Base-by-base conservation (phyloP, 1,140 invertebrate species). In the Nephotettix cincticeps region DNA sequence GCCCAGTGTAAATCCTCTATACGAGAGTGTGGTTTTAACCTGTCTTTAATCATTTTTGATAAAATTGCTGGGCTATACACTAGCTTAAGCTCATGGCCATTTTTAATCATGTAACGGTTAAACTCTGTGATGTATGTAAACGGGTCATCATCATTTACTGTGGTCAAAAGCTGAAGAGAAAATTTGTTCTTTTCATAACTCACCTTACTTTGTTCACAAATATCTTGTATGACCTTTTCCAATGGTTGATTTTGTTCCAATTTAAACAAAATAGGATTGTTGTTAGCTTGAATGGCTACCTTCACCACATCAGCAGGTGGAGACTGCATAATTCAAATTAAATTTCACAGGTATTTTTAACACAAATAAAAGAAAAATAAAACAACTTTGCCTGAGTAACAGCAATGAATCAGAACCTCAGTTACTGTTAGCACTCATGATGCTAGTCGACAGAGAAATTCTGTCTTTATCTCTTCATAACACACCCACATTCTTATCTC, bases 41-140 rank as follows among this genome's bases (percentile, higher is more conserved):
- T 61, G 2, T 61, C 56, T 27, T 9, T 4, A n/a, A 61, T 61
- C 56, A 61, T 61, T 61, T 61, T 61, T 27, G 56, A 2, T 3
- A 61, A 23, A 25, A 61, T 6, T 29, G 56, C 2, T 27, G 56
- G 21, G 23, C 56, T 61, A 29, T 61, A 61, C 3, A 61, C 56
- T 23, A 61, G n/a, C 25, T 23, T 61, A 11, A 61, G 27, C 23
- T 61, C 56, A 27, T 28, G 21, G 2, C 56, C 56, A n/a, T 61
- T 61, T 27, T 61, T 61, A 9, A 61, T 29, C 21, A 61, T 61
- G 56, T 61, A 61, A 9, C 56, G 56, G n/a, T 61, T 61, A 14
- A 29, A 27, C 13, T 61, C 56, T 25, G 56, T 61, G 2, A 61
- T 61, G 25, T 61, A 61, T 6, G 13, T 28, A 61, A 61, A 61